A percentile compares a stretch with the other conserved stretches of the same genome.
Evolutionary conservation across 1,140 invertebrate genomes (phyloP).

Genomic region (Chymomyza costata): DNA sequence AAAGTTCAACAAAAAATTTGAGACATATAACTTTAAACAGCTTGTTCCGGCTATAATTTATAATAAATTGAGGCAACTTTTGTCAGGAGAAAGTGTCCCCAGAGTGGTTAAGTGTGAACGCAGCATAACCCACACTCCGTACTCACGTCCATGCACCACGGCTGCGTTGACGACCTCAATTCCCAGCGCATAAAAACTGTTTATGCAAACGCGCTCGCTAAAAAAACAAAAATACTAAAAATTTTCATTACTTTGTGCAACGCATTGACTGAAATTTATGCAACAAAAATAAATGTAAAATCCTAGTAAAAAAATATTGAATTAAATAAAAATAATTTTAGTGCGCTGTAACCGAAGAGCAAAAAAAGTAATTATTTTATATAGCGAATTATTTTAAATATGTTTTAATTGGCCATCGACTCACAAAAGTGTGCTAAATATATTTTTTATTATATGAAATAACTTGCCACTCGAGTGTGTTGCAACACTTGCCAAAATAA

Average conservation of each 20-base stretch:
- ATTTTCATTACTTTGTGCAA: conserved; percentile 44
- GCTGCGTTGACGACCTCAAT: conserved; percentile 63
- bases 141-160: conserved; percentile 11
- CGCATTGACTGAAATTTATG: conserved; percentile 54
- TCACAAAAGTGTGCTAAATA: conserved; percentile 32
- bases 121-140: not conserved
- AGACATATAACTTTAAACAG: no score
- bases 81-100: no score
- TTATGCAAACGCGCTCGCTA: no score
- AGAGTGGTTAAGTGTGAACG: no score
- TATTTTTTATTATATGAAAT: no score
- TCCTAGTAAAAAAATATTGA: conserved; percentile 1
- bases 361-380: conserved; percentile 23
- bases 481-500: no score
- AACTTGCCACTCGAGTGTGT: no score
- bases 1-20: no score
- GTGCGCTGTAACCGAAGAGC: conserved; percentile 7
- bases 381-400: conserved; percentile 39
- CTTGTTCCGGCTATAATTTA: no score
- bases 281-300: conserved; percentile 3
- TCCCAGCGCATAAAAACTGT: conserved; percentile 55
- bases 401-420: conserved; percentile 49
- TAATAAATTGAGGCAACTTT: no score
- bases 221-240: conserved; percentile 22
- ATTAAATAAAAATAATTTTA: conserved; percentile 2